These are phyloP conservation scores for Ypsolopha sequella DNA, from an alignment of 2,888 invertebrate species.

Conservation along the genomic window DNA sequence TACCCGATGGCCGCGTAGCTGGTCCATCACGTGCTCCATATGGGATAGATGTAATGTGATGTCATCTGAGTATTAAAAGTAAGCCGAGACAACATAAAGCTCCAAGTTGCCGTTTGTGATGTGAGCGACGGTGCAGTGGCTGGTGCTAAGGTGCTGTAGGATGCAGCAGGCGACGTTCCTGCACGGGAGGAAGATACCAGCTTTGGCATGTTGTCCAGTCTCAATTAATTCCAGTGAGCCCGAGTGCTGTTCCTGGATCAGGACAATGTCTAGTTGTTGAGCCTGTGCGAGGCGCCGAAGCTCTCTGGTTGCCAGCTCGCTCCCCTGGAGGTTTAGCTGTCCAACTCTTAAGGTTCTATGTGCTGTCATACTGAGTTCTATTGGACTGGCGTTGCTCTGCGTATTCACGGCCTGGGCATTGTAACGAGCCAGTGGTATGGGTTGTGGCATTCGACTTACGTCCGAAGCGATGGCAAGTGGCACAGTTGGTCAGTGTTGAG, in stretches of 20 bases:
- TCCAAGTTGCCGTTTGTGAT: neutral
- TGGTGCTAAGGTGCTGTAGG: slow-evolving; percentile 10
- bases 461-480: slow-evolving; percentile 16
- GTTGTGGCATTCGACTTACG: neutral
- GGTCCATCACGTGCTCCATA: neutral
- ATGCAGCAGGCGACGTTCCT: slow-evolving; percentile 5
- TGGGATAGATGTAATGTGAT: slow-evolving; percentile 8
- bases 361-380: slow-evolving; percentile 10
- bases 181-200: slow-evolving; percentile 9
- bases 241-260: slow-evolving; percentile 18
- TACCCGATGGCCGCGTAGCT: neutral
- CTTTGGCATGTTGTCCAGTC: slow-evolving; percentile 8
- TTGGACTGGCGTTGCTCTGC: slow-evolving; percentile 9
- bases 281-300: slow-evolving; percentile 10
- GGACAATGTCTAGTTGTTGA: slow-evolving; percentile 11
- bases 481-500: slow-evolving; percentile 4
- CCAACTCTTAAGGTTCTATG: too few species aligned
- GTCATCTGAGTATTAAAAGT: slow-evolving; percentile 14
- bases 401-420: slow-evolving; percentile 12
- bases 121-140: slow-evolving; percentile 12
- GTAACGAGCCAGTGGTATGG: slow-evolving; percentile 10
- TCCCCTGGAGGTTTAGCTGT: slow-evolving; percentile 16
- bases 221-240: slow-evolving; percentile 2
- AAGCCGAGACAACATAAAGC: slow-evolving; percentile 12
- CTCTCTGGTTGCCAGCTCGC: slow-evolving; percentile 12